Evolutionary conservation across 1,140 invertebrate species (phyloP), one percentile per base, ranked within the genome.

Genomic region (Nebria ingens): DNA sequence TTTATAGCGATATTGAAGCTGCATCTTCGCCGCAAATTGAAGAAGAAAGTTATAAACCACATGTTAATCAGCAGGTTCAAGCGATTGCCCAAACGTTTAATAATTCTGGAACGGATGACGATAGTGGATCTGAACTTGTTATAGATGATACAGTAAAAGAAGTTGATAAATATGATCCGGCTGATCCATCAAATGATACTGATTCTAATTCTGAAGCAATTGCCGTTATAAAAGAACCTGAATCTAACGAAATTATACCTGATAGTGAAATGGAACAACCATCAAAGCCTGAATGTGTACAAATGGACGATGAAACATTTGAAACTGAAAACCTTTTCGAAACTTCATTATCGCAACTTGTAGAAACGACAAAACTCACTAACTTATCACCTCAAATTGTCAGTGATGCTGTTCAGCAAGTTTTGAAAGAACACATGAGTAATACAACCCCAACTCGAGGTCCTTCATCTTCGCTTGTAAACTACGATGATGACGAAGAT

Each of bases 111-210:
- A 56, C 50, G 0, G 64, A 61, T 40, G 64, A 66, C 42, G 79
- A 79, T 23, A 82, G 79, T 61, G 82, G 84, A 59, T 74, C 79
- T 1, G 80, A 82, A 13, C 65, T 85, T 20, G 76, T 84, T 1
- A 84, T 83, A n/a, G 83, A 83, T 58, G 81, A 82, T 40, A 73
- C 71, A 0, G 74, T 74, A 2, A 76, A 75, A 55, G 71, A 65
- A 9, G 42, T 65, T 2, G 72, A 76, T 2, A 76, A 75, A 42
- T 81, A 79, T 42, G 82, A 85, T 57, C 81, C 82, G 6, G 81
- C 79, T n/a, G 80, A 82, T 58, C 81, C 81, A 0, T 82, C 80
- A 2, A 68, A 76, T 52, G 76, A 76, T 52, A 76, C 60, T 3
- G 71, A 75, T 22, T 71, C 69, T 29, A 23, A 53, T 15, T 23